Percentiles rank a stretch among this genome's conserved stretches.
phyloP scores from a whole-genome alignment of 2,888 invertebrate species.

The Luperina nickerlii region DNA sequence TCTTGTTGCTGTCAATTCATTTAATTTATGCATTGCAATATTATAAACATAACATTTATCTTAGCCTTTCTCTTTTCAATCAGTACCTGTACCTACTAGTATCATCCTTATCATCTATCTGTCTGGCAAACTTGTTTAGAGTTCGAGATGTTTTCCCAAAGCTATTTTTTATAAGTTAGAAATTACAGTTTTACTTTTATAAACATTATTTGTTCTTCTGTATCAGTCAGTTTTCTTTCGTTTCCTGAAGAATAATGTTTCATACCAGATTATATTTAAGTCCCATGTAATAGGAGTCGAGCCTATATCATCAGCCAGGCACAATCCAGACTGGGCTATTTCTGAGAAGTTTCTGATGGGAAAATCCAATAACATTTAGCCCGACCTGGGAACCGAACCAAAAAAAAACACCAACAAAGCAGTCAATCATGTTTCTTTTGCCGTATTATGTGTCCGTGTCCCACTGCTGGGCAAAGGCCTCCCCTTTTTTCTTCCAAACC shows the following conservation, averaged over 20 bases:
- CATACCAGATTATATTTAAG: background rate
- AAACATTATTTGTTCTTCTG: background rate
- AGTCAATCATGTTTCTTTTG: background rate
- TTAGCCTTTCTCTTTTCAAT: constrained; percentile 37
- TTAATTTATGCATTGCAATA: constrained; percentile 16
- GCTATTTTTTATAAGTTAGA: background rate
- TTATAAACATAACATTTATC: constrained; percentile 18
- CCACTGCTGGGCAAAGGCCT: too few species aligned
- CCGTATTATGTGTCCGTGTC: too few species aligned
- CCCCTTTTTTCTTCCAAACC: too few species aligned
- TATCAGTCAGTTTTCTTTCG: background rate
- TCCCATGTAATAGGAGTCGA: background rate
- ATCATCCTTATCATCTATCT: constrained; percentile 19
- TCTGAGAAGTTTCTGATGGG: background rate
- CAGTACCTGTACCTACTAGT: background rate
- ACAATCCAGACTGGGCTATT: background rate
- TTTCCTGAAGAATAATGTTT: background rate
- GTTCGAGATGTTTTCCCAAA: background rate
- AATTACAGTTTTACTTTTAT: background rate
- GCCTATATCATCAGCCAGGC: background rate
- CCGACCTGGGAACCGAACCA: background rate
- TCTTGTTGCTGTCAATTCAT: constrained; percentile 8
- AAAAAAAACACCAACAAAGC: background rate
- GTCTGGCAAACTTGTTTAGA: constrained; percentile 17
- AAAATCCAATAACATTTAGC: background rate